These are phyloP conservation scores for Dasyurus viverrinus DNA, from an alignment of 2,113 vertebrate species.

Conservation along the genomic window DNA sequence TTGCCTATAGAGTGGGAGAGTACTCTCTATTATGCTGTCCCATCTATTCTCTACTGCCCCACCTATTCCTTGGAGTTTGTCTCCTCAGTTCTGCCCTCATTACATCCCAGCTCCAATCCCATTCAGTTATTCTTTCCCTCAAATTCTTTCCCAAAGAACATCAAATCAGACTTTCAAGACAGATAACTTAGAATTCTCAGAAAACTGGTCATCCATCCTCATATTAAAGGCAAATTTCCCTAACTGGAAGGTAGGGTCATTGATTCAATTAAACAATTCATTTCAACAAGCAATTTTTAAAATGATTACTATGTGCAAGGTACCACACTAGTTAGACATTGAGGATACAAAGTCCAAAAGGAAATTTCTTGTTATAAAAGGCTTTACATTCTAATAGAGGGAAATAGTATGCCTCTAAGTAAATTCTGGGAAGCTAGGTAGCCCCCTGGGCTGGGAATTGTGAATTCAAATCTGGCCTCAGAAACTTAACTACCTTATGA, in stretches of 20 bases:
- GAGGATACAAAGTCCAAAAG: neutral
- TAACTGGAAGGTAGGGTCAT: neutral
- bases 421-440: neutral
- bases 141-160: neutral
- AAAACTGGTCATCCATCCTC: neutral
- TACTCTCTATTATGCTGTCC: neutral
- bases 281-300: neutral
- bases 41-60: neutral
- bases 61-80: neutral
- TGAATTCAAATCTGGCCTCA: neutral
- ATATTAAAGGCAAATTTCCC: neutral
- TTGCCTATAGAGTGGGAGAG: neutral
- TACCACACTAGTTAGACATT: neutral
- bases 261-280: neutral
- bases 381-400: neutral
- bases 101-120: neutral
- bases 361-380: neutral
- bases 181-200: neutral
- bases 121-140: neutral
- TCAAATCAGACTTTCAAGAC: neutral
- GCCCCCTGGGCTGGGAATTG: neutral
- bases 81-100: neutral
- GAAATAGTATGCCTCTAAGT: neutral
- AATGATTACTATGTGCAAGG: neutral
- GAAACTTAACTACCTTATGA: neutral